These are phyloP conservation scores for Brenthis daphne DNA, from an alignment of 2,888 invertebrate species.

Conservation along the genomic window DNA sequence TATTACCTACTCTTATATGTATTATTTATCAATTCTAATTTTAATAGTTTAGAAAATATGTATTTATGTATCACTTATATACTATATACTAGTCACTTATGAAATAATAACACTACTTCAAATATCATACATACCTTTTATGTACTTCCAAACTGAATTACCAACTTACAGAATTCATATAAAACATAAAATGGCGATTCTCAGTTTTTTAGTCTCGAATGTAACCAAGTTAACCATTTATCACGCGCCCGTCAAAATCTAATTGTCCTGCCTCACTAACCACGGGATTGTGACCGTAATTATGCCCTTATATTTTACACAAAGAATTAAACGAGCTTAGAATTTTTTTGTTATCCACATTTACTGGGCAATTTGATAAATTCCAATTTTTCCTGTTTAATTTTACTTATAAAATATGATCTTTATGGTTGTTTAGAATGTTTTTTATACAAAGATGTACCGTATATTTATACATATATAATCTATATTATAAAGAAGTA, in stretches of 20 bases:
- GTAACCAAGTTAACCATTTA: slow-evolving; percentile 73
- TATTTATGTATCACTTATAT: too few relatives aligned
- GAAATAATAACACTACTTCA: too few relatives aligned
- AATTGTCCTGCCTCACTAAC: slow-evolving; percentile 80
- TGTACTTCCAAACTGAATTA: too few relatives aligned
- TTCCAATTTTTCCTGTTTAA: slow-evolving; percentile 63
- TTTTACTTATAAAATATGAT: background rate
- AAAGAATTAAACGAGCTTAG: slow-evolving; percentile 68
- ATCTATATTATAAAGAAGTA: too few relatives aligned
- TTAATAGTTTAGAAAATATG: too few relatives aligned
- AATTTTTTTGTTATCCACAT: slow-evolving; percentile 60
- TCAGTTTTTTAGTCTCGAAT: slow-evolving; percentile 50
- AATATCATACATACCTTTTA: too few relatives aligned
- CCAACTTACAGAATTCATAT: background rate
- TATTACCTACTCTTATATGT: too few relatives aligned
- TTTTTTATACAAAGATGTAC: too few relatives aligned
- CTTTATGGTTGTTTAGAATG: background rate
- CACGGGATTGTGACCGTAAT: slow-evolving; percentile 78
- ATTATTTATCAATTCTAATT: too few relatives aligned
- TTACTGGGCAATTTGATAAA: slow-evolving; percentile 64
- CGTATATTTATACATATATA: too few relatives aligned
- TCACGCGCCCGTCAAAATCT: slow-evolving; percentile 80
- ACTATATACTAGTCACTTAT: too few relatives aligned
- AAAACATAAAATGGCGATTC: slow-evolving; percentile 47
- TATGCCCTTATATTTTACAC: slow-evolving; percentile 75